Percentiles rank a stretch among this genome's conserved stretches.
phyloP scores from a whole-genome alignment of 2,797 vertebrate species.

The Toxotes lorentzi region DNA sequence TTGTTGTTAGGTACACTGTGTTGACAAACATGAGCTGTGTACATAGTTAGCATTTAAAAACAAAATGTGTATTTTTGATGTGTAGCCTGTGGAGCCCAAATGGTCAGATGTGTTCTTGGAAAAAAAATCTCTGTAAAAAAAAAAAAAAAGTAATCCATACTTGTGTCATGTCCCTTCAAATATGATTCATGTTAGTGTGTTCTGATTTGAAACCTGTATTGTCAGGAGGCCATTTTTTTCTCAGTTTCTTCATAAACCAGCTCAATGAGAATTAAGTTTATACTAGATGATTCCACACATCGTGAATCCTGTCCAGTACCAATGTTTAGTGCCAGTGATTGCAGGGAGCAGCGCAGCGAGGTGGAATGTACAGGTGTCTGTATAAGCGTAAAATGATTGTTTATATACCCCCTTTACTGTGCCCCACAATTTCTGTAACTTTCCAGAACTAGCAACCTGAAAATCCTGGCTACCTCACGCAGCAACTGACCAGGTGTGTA shows the following conservation, averaged over 20 bases:
- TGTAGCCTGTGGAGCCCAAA: background rate
- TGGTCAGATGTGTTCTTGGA: background rate
- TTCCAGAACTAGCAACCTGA: background rate
- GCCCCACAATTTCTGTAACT: background rate
- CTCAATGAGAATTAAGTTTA: background rate
- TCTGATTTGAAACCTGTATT: background rate
- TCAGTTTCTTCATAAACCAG: background rate
- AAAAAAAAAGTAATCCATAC: background rate
- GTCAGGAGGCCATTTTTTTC: background rate
- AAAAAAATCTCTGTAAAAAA: background rate
- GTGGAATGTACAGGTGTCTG: background rate
- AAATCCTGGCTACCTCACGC: background rate
- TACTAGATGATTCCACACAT: background rate
- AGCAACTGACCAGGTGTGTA: background rate
- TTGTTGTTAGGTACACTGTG: background rate
- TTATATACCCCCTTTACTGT: background rate
- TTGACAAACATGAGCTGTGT: slow-evolving; percentile 10
- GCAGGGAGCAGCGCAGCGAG: background rate
- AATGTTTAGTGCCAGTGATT: background rate
- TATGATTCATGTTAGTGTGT: background rate
- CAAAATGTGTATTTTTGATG: background rate
- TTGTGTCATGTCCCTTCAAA: background rate
- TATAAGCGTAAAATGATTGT: too few relatives aligned
- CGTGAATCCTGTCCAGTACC: too few relatives aligned
- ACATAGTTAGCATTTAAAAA: slow-evolving; percentile 10